phyloP scores from a whole-genome alignment of 2,888 invertebrate species.

The Caenorhabditis japonica region DNA sequence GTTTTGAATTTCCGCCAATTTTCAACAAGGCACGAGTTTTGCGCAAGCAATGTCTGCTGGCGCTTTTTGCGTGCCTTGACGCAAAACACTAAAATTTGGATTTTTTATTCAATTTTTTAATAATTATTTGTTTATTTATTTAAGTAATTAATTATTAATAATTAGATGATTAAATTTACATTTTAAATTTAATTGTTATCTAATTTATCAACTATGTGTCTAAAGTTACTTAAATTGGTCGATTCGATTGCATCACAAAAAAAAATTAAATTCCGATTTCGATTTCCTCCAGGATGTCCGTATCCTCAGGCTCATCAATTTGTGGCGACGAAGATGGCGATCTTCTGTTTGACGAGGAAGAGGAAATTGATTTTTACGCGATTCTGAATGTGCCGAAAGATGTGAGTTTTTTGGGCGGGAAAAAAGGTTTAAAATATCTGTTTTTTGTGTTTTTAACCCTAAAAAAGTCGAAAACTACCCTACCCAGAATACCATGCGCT shows the following conservation, averaged over 20 bases:
- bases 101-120: not conserved
- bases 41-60: no score
- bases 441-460: no score
- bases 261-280: not conserved
- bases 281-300: conserved; percentile 54
- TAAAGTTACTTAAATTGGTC: not conserved
- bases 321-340: conserved; percentile 64
- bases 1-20: no score
- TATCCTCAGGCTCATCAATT: conserved; percentile 63
- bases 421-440: no score
- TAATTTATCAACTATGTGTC: no score
- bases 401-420: conserved; percentile 63
- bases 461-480: no score
- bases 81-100: not conserved
- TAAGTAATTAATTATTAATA: not conserved
- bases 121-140: no score
- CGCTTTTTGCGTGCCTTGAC: not conserved
- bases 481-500: no score
- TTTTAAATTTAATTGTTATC: no score
- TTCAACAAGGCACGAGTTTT: no score
- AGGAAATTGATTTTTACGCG: conserved; percentile 75
- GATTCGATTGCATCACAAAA: conserved; percentile 22
- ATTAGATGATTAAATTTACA: not conserved
- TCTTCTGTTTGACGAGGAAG: conserved; percentile 65
- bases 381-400: conserved; percentile 74